Percentiles rank a stretch among this genome's conserved stretches.
Conservation (phyloP, 2,888 invertebrate species). For the Cybosia mesomella region DNA sequence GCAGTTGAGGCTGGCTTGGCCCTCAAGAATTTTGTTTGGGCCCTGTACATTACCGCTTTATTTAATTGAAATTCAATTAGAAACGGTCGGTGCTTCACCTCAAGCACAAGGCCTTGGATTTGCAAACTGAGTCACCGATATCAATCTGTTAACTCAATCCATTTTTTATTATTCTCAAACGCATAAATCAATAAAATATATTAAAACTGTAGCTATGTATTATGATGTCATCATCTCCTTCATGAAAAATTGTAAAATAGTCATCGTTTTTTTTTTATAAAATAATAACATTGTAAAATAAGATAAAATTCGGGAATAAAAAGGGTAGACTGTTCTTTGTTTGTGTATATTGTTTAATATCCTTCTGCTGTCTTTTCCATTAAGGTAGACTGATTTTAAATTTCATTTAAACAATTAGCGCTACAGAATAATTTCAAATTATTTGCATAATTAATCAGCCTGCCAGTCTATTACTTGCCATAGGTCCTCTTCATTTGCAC, state of each 20-base stretch:
- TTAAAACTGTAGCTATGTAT: not conserved
- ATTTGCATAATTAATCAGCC: too few relatives aligned
- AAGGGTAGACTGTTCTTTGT: conserved; percentile 25
- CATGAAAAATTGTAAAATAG: not conserved
- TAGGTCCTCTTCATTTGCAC: too few relatives aligned
- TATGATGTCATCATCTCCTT: not conserved
- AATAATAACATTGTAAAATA: not conserved
- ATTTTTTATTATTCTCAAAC: not conserved
- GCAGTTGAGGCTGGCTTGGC: too few relatives aligned
- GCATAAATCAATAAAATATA: too few relatives aligned
- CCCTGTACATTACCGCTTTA: too few relatives aligned
- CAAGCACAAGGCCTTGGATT: not conserved
- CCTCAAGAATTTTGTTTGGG: too few relatives aligned
- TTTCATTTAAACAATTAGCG: fast-evolving
- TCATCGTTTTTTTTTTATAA: not conserved
- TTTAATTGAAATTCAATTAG: not conserved
- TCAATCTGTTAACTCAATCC: not conserved
- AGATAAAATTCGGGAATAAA: conserved; percentile 23
- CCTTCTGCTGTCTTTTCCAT: too few relatives aligned
- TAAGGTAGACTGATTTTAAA: too few relatives aligned
- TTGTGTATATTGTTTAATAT: conserved; percentile 28
- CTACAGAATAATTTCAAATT: not conserved
- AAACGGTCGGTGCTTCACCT: not conserved
- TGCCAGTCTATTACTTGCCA: too few relatives aligned
- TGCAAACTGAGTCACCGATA: not conserved